Conservation (phyloP, 2,888 invertebrate species). For the Homarus gammarus region DNA sequence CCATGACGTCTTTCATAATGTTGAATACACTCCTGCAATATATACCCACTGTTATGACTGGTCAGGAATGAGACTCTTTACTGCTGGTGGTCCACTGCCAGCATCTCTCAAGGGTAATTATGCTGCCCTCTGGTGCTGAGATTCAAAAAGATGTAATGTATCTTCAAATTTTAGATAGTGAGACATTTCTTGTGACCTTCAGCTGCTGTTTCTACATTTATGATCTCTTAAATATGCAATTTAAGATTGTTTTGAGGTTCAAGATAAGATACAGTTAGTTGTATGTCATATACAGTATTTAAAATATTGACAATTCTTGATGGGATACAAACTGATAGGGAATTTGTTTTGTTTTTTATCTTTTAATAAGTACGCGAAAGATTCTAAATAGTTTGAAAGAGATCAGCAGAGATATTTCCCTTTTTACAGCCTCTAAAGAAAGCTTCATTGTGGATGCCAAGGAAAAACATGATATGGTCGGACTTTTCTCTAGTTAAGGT, state of each 20-base stretch:
- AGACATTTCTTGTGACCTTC: neutral
- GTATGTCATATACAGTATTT: neutral
- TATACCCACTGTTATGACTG: slow-evolving; percentile 98
- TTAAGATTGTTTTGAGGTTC: neutral
- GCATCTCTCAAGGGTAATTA: slow-evolving; percentile 95
- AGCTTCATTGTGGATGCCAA: no score
- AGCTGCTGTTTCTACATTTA: neutral
- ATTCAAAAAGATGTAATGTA: neutral
- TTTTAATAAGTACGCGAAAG: neutral
- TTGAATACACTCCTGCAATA: slow-evolving; percentile 94
- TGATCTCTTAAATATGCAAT: neutral
- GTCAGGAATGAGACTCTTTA: slow-evolving; percentile 93
- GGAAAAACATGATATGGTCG: neutral
- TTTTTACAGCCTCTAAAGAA: no score
- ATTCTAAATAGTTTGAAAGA: neutral
- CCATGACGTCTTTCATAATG: slow-evolving; percentile 84
- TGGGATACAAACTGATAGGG: neutral
- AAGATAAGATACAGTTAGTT: neutral
- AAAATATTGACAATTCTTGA: neutral
- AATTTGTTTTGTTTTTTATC: neutral
- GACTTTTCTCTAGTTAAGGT: neutral
- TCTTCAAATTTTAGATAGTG: neutral
- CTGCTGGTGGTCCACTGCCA: slow-evolving; percentile 96
- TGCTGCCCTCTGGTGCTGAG: slow-evolving; percentile 89
- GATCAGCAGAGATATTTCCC: neutral